Conservation (phyloP, 2,888 invertebrate genomes). For the Sericinus montela region DNA sequence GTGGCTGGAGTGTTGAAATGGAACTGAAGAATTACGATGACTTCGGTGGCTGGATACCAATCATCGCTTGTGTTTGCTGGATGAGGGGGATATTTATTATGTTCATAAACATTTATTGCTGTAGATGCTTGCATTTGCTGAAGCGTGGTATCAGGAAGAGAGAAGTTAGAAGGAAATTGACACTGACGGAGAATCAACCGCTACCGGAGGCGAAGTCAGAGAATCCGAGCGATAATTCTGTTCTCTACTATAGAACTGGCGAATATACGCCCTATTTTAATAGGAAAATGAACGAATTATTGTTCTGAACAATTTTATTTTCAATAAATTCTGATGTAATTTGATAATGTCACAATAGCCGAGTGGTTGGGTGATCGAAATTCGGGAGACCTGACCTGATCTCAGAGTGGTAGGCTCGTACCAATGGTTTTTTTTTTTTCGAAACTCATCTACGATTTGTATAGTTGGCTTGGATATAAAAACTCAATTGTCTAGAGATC, state of each 20-base stretch:
- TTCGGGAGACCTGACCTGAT: no score
- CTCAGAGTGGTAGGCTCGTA: no score
- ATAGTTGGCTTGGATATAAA: no score
- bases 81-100: conserved; percentile 46
- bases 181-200: conserved; percentile 31
- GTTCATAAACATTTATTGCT: conserved; percentile 45
- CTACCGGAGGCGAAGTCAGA: conserved; percentile 43
- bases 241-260: conserved; percentile 43
- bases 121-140: conserved; percentile 33
- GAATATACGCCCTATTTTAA: conserved; percentile 32
- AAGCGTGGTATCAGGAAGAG: conserved; percentile 35
- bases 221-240: conserved; percentile 19
- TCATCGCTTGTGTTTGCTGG: conserved; percentile 49
- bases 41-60: conserved; percentile 61
- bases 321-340: no score
- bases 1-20: conserved; percentile 55
- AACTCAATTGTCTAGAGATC: no score
- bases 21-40: conserved; percentile 38
- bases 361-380: no score
- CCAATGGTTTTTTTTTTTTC: no score
- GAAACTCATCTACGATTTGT: no score
- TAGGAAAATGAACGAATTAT: conserved; percentile 14
- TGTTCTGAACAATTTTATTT: no score
- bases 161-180: conserved; percentile 35
- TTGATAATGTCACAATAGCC: no score